Evolutionary conservation across 2,888 invertebrate genomes (phyloP).

Genomic region (Pyrrhosoma nymphula): DNA sequence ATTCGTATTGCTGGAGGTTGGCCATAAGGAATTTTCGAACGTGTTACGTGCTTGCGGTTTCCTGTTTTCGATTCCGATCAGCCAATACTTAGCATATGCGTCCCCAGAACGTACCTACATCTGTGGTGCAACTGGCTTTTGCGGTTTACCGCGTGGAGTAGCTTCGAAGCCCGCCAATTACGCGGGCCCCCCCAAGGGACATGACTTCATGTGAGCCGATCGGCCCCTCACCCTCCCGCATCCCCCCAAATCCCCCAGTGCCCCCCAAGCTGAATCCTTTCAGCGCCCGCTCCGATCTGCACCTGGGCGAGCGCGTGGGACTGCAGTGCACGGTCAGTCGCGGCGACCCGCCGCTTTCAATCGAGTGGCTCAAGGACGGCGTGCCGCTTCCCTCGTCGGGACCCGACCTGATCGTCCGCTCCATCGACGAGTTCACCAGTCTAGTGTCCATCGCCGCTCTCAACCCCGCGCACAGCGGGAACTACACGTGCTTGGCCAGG

Average conservation of each 20-base stretch:
- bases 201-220: neutral
- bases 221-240: neutral
- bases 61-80: too few relatives aligned
- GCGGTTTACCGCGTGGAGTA: neutral
- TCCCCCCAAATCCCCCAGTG: conserved; percentile 69
- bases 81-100: too few relatives aligned
- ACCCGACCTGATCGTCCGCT: conserved; percentile 71
- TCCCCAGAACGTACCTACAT: neutral
- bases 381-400: conserved; percentile 78
- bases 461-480: conserved; percentile 79
- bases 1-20: too few relatives aligned
- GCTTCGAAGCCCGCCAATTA: neutral
- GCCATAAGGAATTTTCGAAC: too few relatives aligned
- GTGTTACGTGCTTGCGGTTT: too few relatives aligned
- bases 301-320: conserved; percentile 75
- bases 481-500: conserved; percentile 80
- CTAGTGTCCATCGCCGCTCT: conserved; percentile 79
- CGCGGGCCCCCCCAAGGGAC: neutral
- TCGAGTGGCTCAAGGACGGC: conserved; percentile 80
- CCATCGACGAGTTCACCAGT: conserved; percentile 75
- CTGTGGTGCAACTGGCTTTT: neutral
- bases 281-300: conserved; percentile 72
- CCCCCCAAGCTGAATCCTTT: conserved; percentile 73
- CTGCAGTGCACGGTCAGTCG: conserved; percentile 78
- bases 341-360: conserved; percentile 78